Evolutionary conservation across 2,888 invertebrate species (phyloP), one percentile per base, ranked within the genome.

Genomic region (Aradus depressus): DNA sequence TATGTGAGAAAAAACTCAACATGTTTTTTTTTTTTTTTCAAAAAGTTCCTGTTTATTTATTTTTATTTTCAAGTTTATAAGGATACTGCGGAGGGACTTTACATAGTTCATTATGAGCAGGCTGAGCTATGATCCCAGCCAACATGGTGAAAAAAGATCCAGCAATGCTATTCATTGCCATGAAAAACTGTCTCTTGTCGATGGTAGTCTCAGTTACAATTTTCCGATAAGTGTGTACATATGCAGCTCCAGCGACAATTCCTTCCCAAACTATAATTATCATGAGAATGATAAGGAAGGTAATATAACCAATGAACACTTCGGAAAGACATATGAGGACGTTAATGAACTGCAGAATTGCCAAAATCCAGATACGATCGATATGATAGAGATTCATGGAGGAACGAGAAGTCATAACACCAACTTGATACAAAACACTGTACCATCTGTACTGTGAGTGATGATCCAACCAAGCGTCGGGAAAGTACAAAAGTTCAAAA

Each of bases 401-500:
- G 2, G 88, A 88, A 53, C 88, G 73, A 0, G 88, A 87, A 31
- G 85, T 69, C 61, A 88, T 84, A 0, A 89, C 87, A 23, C 88
- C 88, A 35, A 87, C 71, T 67, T 89, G 88, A 65, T 89, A 89
- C 60, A 78, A 75, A 6, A 84, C 83, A 66, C 86, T 83, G 37
- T 83, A 75, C 87, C 87, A 87, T 56, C 85, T 73, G 62, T 89
- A 89, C 64, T 88, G 87, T 2, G 75, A 71, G 1, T 67, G 64
- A 58, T 75, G 73, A 37, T 69, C 66, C 48, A 84, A 47, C 23
- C 49, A 56, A 21, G 72, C 74, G 43, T 72, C 67, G 53, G 78
- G 72, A 62, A 81, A 86, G 63, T 81, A 76, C 12, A 86, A 71
- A 54, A 88, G 66, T 64, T 88, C 88, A 63, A 81, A 80, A 73